Evolutionary conservation across 2,888 invertebrate species (phyloP).

Genomic region (Theretra japonica): DNA sequence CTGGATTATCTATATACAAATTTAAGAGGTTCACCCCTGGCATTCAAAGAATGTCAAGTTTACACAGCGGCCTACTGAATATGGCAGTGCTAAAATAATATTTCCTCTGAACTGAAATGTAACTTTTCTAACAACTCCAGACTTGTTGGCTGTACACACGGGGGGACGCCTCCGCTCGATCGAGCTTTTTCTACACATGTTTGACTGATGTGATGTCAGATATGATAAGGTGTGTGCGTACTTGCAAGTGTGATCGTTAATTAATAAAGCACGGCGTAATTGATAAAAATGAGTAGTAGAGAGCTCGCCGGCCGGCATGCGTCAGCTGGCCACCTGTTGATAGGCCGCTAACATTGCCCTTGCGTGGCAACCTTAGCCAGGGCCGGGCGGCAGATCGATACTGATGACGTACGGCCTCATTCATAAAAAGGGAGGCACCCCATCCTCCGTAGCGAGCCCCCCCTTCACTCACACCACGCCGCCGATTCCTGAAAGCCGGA

Average conservation of each 20-base stretch:
- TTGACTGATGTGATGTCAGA: not conserved
- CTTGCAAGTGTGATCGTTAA: not conserved
- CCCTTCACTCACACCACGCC: constrained; percentile 53
- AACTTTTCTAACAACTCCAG: not conserved
- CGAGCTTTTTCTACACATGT: not conserved
- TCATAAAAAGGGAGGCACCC: constrained; percentile 75
- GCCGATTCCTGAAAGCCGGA: constrained; percentile 50
- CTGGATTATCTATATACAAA: not conserved
- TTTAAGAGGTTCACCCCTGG: constrained; percentile 1
- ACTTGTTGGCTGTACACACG: not conserved
- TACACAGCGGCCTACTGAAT: constrained; percentile 10
- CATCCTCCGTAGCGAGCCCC: constrained; percentile 45
- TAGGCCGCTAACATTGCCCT: constrained; percentile 67
- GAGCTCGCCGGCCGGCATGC: constrained; percentile 60
- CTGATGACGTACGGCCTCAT: constrained; percentile 81
- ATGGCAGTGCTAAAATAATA: constrained; percentile 29
- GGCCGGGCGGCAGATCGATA: constrained; percentile 68
- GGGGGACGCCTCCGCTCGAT: not conserved
- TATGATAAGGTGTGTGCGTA: not conserved
- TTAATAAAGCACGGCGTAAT: constrained; percentile 60
- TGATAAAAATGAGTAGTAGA: constrained; percentile 61
- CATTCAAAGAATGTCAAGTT: constrained; percentile 13
- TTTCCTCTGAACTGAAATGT: constrained; percentile 12
- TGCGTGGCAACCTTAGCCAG: constrained; percentile 72
- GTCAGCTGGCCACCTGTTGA: constrained; percentile 79